Evolutionary conservation across 2,888 invertebrate genomes (phyloP), one percentile per base, ranked within the genome.

Genomic region (Drosophila melanosoma): DNA sequence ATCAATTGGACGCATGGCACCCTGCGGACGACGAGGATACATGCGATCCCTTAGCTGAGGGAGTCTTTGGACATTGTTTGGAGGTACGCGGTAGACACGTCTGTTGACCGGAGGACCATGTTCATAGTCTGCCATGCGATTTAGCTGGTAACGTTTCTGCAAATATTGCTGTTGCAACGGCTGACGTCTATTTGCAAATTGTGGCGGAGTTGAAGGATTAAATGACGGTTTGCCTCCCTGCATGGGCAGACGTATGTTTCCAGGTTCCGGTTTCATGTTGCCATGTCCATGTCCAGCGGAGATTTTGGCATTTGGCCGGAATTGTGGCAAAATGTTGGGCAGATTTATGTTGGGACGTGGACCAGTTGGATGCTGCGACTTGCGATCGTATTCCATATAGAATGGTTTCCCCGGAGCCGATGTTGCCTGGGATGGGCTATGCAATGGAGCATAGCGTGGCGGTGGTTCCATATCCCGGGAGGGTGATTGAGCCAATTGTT

Each of bases 271-370:
- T 68, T 91, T 91, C 68, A 88, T 87, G 4, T 75, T 74, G 1
- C 23, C 23, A 8, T 90, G 79, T 26, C 91, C 84, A 66, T 93
- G 91, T 0, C 94, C 94, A 68, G 93, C 93, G 0, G 94, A 94
- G 4, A 94, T 92, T 82, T 95, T 95, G 2, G 95, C 95, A 81
- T 95, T 96, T 0, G 96, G 96, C 38, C 96, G 93, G 81, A 96
- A 96, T 83, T 96, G 96, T 0, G 96, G 96, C 32, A 96, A 90
- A 82, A 96, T 96, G 83, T 96, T 96, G 1, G 96, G 96, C 51
- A 95, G 87, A 64, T 93, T 88, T 1, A 82, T 85, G 63, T 90
- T 91, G 4, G 88, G 83, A 0, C 76, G 77, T 15, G 82, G 68
- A 0, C 84, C 69, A 23, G 85, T 64, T 7, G 71, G 81, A 29